Conservation (phyloP, 2,113 vertebrate species). For the Pterocles gutturalis region DNA sequence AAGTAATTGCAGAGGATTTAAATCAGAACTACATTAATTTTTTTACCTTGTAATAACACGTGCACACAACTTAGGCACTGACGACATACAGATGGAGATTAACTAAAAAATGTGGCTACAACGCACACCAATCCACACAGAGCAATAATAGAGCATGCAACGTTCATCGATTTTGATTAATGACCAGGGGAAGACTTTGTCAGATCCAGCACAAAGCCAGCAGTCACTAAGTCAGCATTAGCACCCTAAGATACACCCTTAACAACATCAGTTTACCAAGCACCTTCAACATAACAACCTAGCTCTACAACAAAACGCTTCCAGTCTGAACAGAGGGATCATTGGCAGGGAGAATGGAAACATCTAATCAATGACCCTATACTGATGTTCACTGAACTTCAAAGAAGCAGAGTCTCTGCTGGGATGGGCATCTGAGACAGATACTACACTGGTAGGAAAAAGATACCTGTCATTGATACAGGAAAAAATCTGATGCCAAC, state of each 20-base stretch:
- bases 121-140: rapidly evolving
- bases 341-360: not conserved
- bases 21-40: not conserved
- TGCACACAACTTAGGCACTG: not conserved
- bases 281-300: not conserved
- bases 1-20: rapidly evolving
- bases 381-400: not conserved
- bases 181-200: not conserved
- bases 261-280: not conserved
- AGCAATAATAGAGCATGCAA: not conserved
- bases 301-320: not conserved
- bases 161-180: not conserved
- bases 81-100: not conserved
- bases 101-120: not conserved
- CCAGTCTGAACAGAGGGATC: not conserved
- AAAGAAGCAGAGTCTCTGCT: not conserved
- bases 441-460: not conserved
- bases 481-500: not conserved
- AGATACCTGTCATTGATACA: not conserved
- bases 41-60: rapidly evolving
- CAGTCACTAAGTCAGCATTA: not conserved
- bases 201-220: not conserved
- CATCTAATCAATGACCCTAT: not conserved
- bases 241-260: too few species aligned
- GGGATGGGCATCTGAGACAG: not conserved